Evolutionary conservation across 2,797 vertebrate species (phyloP).

Genomic region (Threskiornis aethiopicus): DNA sequence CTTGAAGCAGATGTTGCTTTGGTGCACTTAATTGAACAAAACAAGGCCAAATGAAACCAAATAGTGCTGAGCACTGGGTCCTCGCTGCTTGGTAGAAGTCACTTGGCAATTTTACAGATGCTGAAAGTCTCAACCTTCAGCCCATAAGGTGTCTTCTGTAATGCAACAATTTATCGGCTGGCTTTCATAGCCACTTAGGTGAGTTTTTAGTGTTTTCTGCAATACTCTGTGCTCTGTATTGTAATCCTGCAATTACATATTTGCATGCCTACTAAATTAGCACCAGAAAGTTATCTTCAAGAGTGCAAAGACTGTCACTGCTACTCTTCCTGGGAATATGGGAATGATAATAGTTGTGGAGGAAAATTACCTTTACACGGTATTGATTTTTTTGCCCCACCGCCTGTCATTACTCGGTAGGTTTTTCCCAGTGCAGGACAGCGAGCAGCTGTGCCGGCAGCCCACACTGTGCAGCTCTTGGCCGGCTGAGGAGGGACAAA

Average conservation of each 20-base stretch:
- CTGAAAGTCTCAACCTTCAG: neutral
- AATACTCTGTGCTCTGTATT: neutral
- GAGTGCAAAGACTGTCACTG: neutral
- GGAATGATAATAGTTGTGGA: neutral
- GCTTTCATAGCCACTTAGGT: neutral
- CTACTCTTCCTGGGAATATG: neutral
- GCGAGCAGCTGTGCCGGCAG: constrained; percentile 4
- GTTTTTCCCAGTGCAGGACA: constrained; percentile 34
- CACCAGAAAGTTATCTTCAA: neutral
- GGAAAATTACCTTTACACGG: constrained; percentile 15
- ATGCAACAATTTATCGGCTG: neutral
- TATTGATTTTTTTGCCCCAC: constrained; percentile 22
- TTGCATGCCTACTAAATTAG: neutral
- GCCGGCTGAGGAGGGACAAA: neutral
- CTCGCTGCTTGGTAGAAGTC: neutral
- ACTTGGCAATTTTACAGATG: neutral
- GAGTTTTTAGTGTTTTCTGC: neutral
- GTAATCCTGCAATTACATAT: neutral
- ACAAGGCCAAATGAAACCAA: neutral
- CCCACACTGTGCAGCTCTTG: neutral
- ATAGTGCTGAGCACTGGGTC: neutral
- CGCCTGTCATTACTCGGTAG: constrained; percentile 36
- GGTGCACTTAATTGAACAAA: neutral
- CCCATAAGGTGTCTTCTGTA: neutral
- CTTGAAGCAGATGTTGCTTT: neutral